Conservation (phyloP, 2,113 vertebrate species). For the Corythoichthys haematopterus region DNA sequence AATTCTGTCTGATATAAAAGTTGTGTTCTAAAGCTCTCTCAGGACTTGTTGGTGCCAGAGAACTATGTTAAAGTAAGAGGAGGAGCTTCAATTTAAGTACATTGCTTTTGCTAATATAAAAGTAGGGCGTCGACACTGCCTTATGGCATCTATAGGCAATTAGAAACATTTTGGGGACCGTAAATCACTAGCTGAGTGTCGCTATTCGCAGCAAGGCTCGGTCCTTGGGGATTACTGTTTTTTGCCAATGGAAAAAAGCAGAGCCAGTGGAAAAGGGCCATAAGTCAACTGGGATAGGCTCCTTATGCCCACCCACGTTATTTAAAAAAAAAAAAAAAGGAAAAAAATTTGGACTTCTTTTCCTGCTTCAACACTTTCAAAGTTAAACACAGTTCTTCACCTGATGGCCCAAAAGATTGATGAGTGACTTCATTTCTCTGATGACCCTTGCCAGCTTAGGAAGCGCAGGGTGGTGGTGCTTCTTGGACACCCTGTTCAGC, state of each 20-base stretch:
- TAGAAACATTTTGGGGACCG: not conserved
- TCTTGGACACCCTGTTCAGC: conserved; percentile 71
- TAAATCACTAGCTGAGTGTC: not conserved
- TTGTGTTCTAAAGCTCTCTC: not conserved
- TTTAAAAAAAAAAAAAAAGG: not conserved
- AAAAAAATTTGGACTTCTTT: not conserved
- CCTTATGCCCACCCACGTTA: conserved; percentile 1
- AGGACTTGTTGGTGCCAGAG: not conserved
- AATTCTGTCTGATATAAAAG: not conserved
- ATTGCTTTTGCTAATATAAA: not conserved
- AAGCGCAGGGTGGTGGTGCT: conserved; percentile 64
- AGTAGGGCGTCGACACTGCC: not conserved
- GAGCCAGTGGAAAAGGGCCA: conserved; percentile 5
- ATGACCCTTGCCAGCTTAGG: conserved; percentile 71
- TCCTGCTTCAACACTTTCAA: not conserved
- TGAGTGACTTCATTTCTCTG: conserved; percentile 67
- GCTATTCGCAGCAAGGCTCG: not conserved
- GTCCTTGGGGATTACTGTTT: not conserved
- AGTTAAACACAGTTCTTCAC: conserved; percentile 24
- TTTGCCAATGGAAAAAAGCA: conserved; percentile 2
- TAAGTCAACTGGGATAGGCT: conserved; percentile 7
- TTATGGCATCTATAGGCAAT: not conserved
- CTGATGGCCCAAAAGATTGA: conserved; percentile 67
- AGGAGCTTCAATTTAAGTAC: not conserved
- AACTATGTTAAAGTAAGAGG: not conserved